These are phyloP conservation scores for Ariolimax columbianus DNA, from an alignment of 2,888 invertebrate genomes.

Conservation along the genomic window DNA sequence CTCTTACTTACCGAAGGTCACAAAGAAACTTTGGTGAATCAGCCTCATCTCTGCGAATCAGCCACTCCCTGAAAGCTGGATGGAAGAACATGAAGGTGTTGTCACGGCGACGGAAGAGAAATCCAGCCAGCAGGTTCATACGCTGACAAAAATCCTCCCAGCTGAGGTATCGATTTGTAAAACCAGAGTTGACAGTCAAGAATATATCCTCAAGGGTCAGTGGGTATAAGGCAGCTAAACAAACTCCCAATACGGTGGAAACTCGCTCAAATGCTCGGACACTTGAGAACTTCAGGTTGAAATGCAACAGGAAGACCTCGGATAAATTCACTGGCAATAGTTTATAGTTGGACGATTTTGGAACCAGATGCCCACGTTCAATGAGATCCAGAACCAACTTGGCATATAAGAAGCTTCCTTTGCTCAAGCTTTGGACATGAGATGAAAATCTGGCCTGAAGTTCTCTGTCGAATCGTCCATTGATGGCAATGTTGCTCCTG, in stretches of 20 bases:
- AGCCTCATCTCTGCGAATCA: constrained; percentile 84
- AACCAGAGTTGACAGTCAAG: constrained; percentile 92
- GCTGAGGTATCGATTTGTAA: constrained; percentile 87
- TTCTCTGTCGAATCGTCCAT: constrained; percentile 69
- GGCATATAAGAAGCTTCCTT: constrained; percentile 94
- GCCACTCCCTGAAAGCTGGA: constrained; percentile 98
- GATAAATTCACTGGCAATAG: constrained; percentile 77
- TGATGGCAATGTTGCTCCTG: constrained; percentile 85
- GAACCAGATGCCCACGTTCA: constrained; percentile 92
- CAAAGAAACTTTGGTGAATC: constrained; percentile 95
- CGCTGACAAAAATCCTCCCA: constrained; percentile 95
- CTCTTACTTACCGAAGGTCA: constrained; percentile 84
- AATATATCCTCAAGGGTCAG: constrained; percentile 93
- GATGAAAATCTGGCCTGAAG: constrained; percentile 84
- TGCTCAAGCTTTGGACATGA: constrained; percentile 89
- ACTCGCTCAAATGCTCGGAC: constrained; percentile 91
- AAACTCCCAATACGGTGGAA: constrained; percentile 91
- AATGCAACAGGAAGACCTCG: constrained; percentile 90
- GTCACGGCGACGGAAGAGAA: constrained; percentile 92
- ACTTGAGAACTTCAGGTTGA: constrained; percentile 93
- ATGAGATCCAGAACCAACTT: constrained; percentile 94
- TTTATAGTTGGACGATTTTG: constrained; percentile 95
- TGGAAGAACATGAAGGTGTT: constrained; percentile 98
- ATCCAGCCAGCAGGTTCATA: constrained; percentile 90
- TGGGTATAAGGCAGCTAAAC: constrained; percentile 93